Conservation (phyloP, 2,113 vertebrate genomes). For the Hemiprocne comata region DNA sequence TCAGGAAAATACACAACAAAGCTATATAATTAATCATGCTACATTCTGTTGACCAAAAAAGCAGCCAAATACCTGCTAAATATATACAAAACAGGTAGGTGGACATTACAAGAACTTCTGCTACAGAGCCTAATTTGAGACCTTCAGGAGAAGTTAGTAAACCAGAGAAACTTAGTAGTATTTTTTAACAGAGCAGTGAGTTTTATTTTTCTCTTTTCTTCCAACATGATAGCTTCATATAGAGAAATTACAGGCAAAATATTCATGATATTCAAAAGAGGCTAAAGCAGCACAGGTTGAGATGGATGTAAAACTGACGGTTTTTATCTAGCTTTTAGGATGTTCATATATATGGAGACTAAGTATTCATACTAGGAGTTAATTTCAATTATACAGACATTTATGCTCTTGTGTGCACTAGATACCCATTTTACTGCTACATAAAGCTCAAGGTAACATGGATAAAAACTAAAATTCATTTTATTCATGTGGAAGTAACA, state of each 20-base stretch:
- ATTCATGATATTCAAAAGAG: not conserved
- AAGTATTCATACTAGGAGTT: not conserved
- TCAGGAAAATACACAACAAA: not conserved
- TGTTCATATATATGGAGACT: not conserved
- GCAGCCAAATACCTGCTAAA: not conserved
- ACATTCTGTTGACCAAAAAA: not conserved
- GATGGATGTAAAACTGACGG: accelerated
- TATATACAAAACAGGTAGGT: not conserved
- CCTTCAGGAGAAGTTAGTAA: not conserved
- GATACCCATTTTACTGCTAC: not conserved
- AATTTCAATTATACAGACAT: not conserved
- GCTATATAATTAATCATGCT: not conserved
- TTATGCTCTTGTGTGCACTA: not conserved
- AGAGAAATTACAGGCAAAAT: not conserved
- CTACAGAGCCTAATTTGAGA: not conserved
- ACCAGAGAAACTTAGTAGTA: not conserved
- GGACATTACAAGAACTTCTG: not conserved
- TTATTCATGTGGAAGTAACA: not conserved
- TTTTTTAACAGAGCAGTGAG: not conserved
- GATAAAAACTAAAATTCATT: not conserved
- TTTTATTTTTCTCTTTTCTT: not conserved
- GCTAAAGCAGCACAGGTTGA: not conserved
- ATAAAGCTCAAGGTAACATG: not conserved
- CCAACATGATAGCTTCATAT: not conserved
- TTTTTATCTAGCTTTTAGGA: not conserved